Evolutionary conservation across 2,888 invertebrate genomes (phyloP).

Genomic region (Corbicula japonica): DNA sequence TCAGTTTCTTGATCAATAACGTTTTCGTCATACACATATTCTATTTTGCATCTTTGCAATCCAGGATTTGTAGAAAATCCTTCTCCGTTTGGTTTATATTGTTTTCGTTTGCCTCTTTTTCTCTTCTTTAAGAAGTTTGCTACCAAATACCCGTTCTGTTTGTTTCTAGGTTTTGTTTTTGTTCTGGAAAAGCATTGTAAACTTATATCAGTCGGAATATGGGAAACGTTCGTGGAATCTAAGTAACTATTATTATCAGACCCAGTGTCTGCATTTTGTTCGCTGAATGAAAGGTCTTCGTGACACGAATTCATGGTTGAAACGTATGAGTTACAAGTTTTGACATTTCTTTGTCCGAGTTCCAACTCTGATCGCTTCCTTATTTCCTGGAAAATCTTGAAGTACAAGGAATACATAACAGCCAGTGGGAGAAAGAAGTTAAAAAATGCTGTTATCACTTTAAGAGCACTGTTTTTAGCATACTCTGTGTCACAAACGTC

Average conservation of each 20-base stretch:
- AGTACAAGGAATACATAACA: conserved; percentile 87
- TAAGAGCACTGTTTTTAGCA: conserved; percentile 87
- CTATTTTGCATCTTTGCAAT: conserved; percentile 69
- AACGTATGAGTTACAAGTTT: conserved; percentile 49
- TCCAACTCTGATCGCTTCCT: conserved; percentile 86
- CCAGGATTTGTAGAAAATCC: no score
- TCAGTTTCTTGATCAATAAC: conserved; percentile 84
- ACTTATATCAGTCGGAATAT: conserved; percentile 36
- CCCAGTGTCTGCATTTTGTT: conserved; percentile 51
- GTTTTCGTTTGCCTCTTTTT: conserved; percentile 18
- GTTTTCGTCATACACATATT: conserved; percentile 84
- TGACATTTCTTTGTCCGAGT: conserved; percentile 81
- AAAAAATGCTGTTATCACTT: conserved; percentile 87
- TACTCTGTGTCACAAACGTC: conserved; percentile 88
- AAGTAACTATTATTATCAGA: conserved; percentile 48
- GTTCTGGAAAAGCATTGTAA: conserved; percentile 41
- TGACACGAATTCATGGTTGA: conserved; percentile 49
- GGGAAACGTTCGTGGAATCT: conserved; percentile 20
- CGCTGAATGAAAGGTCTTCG: conserved; percentile 58
- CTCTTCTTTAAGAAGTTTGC: conserved; percentile 40
- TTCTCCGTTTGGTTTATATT: conserved; percentile 9
- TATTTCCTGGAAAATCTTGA: conserved; percentile 87
- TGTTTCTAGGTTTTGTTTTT: conserved; percentile 5
- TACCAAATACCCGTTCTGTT: conserved; percentile 46
- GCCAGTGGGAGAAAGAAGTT: conserved; percentile 88